Percentiles rank a stretch among this genome's conserved stretches.
Conservation (phyloP, 1,140 invertebrate species). For the Brachionus rubens region DNA sequence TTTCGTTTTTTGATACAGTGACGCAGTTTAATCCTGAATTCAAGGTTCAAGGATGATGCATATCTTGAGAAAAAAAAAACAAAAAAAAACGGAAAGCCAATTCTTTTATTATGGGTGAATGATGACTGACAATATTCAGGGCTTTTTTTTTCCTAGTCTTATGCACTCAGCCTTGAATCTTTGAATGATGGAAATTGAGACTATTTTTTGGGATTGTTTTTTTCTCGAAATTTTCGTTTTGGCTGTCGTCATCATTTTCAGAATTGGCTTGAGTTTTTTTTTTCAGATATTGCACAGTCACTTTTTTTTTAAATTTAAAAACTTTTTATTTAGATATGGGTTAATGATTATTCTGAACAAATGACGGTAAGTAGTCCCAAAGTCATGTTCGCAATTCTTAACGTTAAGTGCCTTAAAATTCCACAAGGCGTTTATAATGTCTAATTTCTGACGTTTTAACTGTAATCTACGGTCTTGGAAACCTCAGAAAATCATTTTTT, state of each 20-base stretch:
- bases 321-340: constrained; percentile 29
- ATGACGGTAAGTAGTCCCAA: constrained; percentile 61
- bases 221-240: no score
- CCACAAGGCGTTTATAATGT: no score
- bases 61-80: not conserved
- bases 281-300: constrained; percentile 11
- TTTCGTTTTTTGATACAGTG: not conserved
- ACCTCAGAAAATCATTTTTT: no score
- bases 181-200: no score
- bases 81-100: no score
- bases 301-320: not conserved
- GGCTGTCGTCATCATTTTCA: not conserved
- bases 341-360: constrained; percentile 51
- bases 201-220: no score
- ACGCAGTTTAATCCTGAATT: constrained; percentile 23
- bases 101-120: no score
- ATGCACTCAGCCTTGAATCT: constrained; percentile 40
- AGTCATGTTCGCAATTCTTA: constrained; percentile 6
- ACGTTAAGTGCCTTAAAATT: no score
- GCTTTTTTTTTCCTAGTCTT: not conserved
- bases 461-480: no score
- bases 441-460: no score
- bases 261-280: constrained; percentile 24
- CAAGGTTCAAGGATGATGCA: constrained; percentile 34
- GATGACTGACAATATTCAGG: no score